Conservation (phyloP, 2,888 invertebrate genomes). For the Tipula lateralis region DNA sequence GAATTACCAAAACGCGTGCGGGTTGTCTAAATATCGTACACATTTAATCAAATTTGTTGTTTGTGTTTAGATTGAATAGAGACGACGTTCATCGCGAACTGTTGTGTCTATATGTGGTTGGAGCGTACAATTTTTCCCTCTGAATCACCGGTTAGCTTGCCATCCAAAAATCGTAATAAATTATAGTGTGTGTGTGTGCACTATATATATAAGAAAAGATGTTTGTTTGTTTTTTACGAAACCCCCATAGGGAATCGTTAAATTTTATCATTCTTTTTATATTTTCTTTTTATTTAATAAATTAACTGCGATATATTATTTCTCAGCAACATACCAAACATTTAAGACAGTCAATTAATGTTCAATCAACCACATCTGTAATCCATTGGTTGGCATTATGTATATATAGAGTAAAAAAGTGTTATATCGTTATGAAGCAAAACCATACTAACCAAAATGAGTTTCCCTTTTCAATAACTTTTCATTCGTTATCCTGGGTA, state of each 20-base stretch:
- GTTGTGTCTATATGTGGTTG: background rate
- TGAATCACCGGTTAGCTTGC: background rate
- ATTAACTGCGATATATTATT: constrained; percentile 6
- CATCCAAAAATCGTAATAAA: background rate
- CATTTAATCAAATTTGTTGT: background rate
- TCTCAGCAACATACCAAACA: constrained; percentile 8
- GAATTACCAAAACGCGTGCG: background rate
- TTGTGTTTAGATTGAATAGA: background rate
- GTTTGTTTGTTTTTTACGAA: constrained; percentile 15
- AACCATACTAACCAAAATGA: background rate
- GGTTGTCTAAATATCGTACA: background rate
- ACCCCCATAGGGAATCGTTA: constrained; percentile 11
- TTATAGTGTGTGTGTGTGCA: background rate
- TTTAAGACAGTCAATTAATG: constrained; percentile 24
- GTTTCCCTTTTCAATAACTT: background rate
- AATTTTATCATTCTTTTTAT: constrained; percentile 16
- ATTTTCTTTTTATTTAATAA: background rate
- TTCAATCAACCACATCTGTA: background rate
- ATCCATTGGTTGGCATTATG: background rate
- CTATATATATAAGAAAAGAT: background rate
- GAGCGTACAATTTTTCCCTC: background rate
- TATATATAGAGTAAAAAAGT: background rate
- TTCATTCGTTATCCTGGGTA: background rate
- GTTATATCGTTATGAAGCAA: background rate
- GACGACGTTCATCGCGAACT: background rate